Evolutionary conservation across 2,113 vertebrate species (phyloP), one percentile per base, ranked within the genome.

Genomic region (Calidris pugnax): DNA sequence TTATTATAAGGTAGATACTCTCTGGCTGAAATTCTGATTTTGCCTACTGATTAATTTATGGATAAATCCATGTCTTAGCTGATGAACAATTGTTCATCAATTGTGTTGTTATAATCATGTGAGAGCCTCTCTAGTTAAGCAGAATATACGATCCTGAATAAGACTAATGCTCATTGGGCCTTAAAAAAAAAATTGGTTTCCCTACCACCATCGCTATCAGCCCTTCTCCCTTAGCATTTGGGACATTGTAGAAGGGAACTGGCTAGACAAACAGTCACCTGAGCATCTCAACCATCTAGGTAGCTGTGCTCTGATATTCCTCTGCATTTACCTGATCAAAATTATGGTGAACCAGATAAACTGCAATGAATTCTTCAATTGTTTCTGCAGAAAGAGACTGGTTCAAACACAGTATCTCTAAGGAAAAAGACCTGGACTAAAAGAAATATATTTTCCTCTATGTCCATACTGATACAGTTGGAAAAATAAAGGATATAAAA

Each of bases 41-140:
- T 95, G 69, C 89, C 71, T 86, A 91, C 43, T 39, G 59, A 22
- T 95, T 95, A 91, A 94, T 92, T 92, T 96, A 89, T 87, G 75
- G 87, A 62, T 73, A 85, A 95, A 87, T 79, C 62, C 85, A 85
- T 35, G 37, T 75, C 0, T 1, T 91, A 96, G 86, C 88, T 74
- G 53, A 80, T 79, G 71, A 88, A 80, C 32, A 51, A 22, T 12
- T 45, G 35, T 71, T 93, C 85, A 69, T 83, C 75, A 47, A 14
- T 48, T 41, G 7, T 74, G 43, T n/a, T 84, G 47, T 30, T 78
- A 45, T 3, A 57, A 79, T 59, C 48, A 63, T 57, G 39, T 11
- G 47, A 91, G 53, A 71, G 59, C 41, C 24, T 67, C 77, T 95
- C 62, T 88, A 45, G 14, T 39, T 91, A 26, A 56, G 89, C 67